Evolutionary conservation across 2,797 vertebrate genomes (phyloP).

Genomic region (Halcyon smyrnensis): DNA sequence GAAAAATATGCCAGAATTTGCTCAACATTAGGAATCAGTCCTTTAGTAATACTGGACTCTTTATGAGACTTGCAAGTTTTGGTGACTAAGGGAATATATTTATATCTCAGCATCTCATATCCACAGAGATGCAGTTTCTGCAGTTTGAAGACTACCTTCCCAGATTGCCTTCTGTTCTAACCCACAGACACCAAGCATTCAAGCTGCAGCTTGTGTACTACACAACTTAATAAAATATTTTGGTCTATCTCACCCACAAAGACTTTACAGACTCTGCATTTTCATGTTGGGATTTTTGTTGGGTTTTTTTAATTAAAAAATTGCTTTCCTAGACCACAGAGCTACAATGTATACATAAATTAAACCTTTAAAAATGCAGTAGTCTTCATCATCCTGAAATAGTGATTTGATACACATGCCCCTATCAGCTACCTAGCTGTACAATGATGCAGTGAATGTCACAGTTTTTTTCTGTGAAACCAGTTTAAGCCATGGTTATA

Average conservation of each 20-base stretch:
- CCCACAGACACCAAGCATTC: background rate
- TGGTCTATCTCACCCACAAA: background rate
- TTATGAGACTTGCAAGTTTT: background rate
- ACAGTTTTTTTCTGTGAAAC: background rate
- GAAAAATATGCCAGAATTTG: background rate
- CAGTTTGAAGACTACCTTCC: background rate
- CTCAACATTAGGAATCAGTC: background rate
- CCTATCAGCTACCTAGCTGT: background rate
- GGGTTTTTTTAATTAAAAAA: background rate
- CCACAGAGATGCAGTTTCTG: background rate
- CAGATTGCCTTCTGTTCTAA: background rate
- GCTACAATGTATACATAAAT: fast-evolving
- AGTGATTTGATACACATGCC: background rate
- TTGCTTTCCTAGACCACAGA: background rate
- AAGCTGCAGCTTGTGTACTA: background rate
- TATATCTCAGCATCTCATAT: background rate
- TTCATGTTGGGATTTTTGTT: fast-evolving
- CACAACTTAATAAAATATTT: background rate
- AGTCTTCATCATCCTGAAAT: background rate
- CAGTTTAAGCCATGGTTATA: background rate
- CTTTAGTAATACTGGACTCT: background rate
- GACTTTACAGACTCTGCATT: background rate
- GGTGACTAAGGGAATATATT: background rate
- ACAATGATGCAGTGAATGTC: fast-evolving
- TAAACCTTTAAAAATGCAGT: background rate